Evolutionary conservation across 2,113 vertebrate species (phyloP).

Genomic region (Otus sunia): DNA sequence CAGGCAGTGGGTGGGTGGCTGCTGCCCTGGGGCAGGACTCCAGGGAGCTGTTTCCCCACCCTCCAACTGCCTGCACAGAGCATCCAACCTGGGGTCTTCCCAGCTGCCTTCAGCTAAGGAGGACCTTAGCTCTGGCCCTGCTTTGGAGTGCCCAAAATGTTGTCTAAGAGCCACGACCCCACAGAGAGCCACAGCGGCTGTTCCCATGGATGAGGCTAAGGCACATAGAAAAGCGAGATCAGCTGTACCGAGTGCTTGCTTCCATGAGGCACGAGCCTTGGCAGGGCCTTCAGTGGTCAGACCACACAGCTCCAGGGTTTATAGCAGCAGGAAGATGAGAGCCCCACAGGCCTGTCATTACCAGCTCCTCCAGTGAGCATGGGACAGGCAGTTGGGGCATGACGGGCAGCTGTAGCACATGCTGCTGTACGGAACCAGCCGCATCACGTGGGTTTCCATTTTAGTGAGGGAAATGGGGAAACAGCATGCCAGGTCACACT

Average conservation of each 20-base stretch:
- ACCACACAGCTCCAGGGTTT: neutral
- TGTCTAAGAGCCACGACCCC: fast-evolving
- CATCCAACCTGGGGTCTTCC: neutral
- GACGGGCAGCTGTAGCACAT: fast-evolving
- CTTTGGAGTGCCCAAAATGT: neutral
- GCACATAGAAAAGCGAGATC: neutral
- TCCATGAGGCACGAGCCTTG: neutral
- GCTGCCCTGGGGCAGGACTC: fast-evolving
- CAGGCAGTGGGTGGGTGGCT: neutral
- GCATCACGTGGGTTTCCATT: neutral
- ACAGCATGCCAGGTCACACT: fast-evolving
- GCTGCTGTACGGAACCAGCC: fast-evolving
- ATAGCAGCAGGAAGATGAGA: fast-evolving
- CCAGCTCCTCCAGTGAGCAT: neutral
- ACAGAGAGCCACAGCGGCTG: fast-evolving
- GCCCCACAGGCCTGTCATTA: fast-evolving
- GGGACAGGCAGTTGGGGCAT: neutral
- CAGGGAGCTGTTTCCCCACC: neutral
- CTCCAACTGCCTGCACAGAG: neutral
- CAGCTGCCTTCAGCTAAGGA: neutral
- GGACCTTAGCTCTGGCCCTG: neutral
- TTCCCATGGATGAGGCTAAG: neutral
- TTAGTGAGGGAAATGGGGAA: neutral
- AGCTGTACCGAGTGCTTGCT: neutral
- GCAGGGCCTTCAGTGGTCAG: neutral